A percentile compares a stretch with the other conserved stretches of the same genome.
These are phyloP conservation scores for Pyrocephalus nanus DNA, from an alignment of 2,797 vertebrate genomes.

Conservation along the genomic window DNA sequence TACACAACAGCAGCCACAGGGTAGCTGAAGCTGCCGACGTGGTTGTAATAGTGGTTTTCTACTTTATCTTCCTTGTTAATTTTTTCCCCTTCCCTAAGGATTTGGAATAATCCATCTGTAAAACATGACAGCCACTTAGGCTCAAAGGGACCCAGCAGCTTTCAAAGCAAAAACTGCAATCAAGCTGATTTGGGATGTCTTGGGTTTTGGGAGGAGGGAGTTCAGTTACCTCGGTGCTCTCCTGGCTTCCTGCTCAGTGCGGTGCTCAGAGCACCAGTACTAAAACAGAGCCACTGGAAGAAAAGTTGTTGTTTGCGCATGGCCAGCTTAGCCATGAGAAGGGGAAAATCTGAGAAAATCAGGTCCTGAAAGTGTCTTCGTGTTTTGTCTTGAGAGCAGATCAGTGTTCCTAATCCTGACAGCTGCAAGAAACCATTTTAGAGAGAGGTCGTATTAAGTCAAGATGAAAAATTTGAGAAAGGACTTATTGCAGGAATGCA, in stretches of 20 bases:
- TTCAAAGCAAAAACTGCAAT: slow-evolving; percentile 7
- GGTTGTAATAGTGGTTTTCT: background rate
- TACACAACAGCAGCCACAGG: background rate
- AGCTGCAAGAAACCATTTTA: slow-evolving; percentile 6
- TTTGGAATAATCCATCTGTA: background rate
- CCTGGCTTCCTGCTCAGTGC: background rate
- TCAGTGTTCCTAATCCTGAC: background rate
- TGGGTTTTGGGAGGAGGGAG: background rate
- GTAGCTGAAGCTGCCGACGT: background rate
- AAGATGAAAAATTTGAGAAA: background rate
- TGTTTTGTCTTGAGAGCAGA: background rate
- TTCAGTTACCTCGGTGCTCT: background rate
- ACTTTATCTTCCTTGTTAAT: background rate
- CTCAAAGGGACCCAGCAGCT: background rate
- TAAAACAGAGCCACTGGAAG: background rate
- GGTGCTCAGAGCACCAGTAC: background rate
- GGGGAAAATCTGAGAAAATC: background rate
- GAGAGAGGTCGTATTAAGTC: background rate
- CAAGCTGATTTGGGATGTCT: background rate
- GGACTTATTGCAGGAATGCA: background rate
- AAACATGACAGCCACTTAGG: background rate
- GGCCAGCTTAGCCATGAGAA: background rate
- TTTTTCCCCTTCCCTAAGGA: background rate
- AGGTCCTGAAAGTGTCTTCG: background rate
- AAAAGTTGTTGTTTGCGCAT: background rate